Percentiles rank a stretch among this genome's conserved stretches.
Evolutionary conservation across 2,113 vertebrate species (phyloP).

Genomic region (Tupaia chinensis): DNA sequence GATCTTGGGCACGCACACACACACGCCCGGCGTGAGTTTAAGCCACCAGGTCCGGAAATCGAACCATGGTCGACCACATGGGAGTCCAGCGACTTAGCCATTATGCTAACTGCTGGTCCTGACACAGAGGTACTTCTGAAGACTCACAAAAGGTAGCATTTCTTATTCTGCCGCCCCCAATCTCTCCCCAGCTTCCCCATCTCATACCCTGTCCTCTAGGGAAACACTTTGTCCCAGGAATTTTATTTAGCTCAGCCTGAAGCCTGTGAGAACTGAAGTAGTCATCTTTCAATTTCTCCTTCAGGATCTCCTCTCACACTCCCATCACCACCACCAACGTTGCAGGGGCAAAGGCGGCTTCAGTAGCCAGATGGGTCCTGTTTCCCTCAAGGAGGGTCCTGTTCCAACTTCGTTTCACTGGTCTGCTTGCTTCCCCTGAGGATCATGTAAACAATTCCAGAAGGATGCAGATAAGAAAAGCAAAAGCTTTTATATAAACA

Average conservation of each 20-base stretch:
- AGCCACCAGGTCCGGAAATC: no score
- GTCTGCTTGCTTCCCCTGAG: slow-evolving; percentile 53
- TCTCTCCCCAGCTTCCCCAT: neutral
- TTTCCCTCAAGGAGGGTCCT: slow-evolving; percentile 52
- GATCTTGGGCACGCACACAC: no score
- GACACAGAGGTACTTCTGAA: neutral
- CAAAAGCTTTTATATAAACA: slow-evolving; percentile 70
- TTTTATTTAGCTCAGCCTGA: slow-evolving; percentile 32
- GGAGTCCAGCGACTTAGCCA: no score
- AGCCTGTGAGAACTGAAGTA: slow-evolving; percentile 34
- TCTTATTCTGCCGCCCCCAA: neutral
- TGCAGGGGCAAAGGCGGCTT: neutral
- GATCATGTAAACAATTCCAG: slow-evolving; percentile 79
- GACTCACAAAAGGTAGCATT: neutral
- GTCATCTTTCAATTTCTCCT: neutral
- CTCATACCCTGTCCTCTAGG: neutral
- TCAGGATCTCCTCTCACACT: neutral
- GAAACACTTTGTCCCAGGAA: neutral
- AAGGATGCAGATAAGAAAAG: slow-evolving; percentile 75
- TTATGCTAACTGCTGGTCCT: no score
- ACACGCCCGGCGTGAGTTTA: no score
- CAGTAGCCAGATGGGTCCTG: slow-evolving; percentile 73
- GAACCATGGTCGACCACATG: no score
- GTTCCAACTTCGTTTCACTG: slow-evolving; percentile 64
- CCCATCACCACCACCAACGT: neutral